These are phyloP conservation scores for Drosophila emarginata DNA, from an alignment of 2,888 invertebrate genomes.

Conservation along the genomic window DNA sequence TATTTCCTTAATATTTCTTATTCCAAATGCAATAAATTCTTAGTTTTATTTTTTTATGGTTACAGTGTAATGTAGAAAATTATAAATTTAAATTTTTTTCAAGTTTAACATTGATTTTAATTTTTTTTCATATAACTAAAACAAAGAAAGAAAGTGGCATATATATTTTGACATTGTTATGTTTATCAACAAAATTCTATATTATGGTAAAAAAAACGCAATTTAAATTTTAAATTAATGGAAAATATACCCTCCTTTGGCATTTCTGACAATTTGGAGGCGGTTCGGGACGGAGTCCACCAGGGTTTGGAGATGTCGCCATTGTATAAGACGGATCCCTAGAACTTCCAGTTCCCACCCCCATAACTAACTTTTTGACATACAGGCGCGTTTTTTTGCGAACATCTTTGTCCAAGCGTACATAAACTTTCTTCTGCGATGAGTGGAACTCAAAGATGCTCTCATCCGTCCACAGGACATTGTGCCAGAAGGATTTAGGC, in stretches of 20 bases:
- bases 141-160: not conserved
- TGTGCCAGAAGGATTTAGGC: constrained; percentile 15
- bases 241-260: constrained; percentile 9
- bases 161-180: constrained; percentile 8
- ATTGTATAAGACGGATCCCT: constrained; percentile 14
- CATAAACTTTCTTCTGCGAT: constrained; percentile 14
- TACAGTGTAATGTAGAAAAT: not conserved
- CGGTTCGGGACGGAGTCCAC: constrained; percentile 13
- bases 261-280: constrained; percentile 11
- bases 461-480: constrained; percentile 21
- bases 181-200: not conserved
- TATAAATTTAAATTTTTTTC: not conserved
- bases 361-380: constrained; percentile 19
- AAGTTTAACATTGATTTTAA: not conserved
- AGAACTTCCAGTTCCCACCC: constrained; percentile 6
- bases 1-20: not conserved
- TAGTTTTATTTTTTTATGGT: constrained; percentile 1
- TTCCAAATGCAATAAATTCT: not conserved
- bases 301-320: constrained; percentile 12
- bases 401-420: constrained; percentile 5
- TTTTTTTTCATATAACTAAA: not conserved
- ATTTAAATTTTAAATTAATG: constrained; percentile 2
- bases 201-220: not conserved
- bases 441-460: constrained; percentile 11
- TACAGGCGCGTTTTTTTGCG: constrained; percentile 12